A percentile compares a stretch with the other conserved stretches of the same genome.
Conservation (phyloP, 2,113 vertebrate species). For the Osmerus eperlanus region DNA sequence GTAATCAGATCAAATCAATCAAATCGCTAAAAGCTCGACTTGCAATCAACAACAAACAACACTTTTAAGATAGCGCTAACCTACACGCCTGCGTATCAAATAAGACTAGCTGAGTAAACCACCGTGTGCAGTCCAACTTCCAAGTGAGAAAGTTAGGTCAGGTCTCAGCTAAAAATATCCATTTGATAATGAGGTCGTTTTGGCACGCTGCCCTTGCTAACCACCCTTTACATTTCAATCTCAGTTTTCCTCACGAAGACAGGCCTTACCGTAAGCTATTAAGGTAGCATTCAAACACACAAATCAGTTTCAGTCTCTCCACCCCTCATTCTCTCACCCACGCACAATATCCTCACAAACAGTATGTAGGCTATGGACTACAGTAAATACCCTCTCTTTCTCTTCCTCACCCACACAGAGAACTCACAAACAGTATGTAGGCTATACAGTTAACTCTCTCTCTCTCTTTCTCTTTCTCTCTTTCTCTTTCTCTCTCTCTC, state of each 20-base stretch:
- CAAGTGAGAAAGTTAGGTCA: constrained; percentile 28
- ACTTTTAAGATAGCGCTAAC: not conserved
- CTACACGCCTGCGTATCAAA: too few relatives aligned
- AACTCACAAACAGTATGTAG: not conserved
- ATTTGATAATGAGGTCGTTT: constrained; percentile 45
- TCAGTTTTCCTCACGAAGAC: constrained; percentile 46
- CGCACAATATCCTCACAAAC: not conserved
- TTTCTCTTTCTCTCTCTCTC: not conserved
- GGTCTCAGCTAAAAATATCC: constrained; percentile 25
- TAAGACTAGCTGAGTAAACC: not conserved
- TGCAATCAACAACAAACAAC: not conserved
- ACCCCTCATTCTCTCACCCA: not conserved
- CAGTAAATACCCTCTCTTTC: not conserved
- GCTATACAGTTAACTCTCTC: too few relatives aligned
- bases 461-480: not conserved
- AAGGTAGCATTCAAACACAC: constrained; percentile 50
- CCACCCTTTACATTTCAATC: constrained; percentile 55
- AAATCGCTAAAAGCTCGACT: too few relatives aligned
- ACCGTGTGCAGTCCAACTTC: not conserved
- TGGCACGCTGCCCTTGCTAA: constrained; percentile 37
- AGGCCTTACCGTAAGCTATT: constrained; percentile 48
- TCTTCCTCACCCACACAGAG: not conserved
- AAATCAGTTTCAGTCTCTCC: constrained; percentile 41
- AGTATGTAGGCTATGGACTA: too few relatives aligned
- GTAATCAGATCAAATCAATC: too few relatives aligned